Percentiles rank a stretch among this genome's conserved stretches.
Evolutionary conservation across 1,140 invertebrate species (phyloP).

Genomic region (Brachionus koreanus): DNA sequence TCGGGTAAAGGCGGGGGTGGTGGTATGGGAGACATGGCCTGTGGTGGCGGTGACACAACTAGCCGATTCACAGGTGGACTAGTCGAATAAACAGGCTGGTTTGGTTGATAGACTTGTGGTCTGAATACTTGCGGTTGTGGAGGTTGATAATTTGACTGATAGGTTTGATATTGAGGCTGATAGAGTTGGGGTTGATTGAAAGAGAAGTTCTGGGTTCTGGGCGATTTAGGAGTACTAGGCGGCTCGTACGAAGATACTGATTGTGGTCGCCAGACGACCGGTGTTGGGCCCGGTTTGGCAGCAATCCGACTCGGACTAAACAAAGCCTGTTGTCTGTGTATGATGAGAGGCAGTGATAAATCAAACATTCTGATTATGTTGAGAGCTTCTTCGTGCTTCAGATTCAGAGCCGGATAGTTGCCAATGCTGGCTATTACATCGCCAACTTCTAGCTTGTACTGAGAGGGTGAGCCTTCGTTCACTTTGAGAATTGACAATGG

Average conservation of each 20-base stretch:
- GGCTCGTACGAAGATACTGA: background rate
- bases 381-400: slow-evolving; percentile 38
- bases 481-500: slow-evolving; percentile 42
- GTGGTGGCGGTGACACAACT: background rate
- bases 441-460: slow-evolving; percentile 1
- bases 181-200: background rate
- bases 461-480: slow-evolving; percentile 2
- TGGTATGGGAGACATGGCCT: background rate
- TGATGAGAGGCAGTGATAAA: slow-evolving; percentile 14
- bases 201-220: background rate
- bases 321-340: slow-evolving; percentile 4
- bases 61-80: background rate
- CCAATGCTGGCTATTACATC: slow-evolving; percentile 37
- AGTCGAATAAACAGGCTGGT: background rate
- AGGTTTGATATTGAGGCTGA: background rate
- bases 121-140: background rate
- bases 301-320: background rate
- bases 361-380: slow-evolving; percentile 44
- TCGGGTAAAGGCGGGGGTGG: slow-evolving; percentile 25
- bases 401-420: background rate
- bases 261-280: slow-evolving; percentile 20
- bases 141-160: background rate
- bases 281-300: background rate
- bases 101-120: background rate
- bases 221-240: background rate